These are phyloP conservation scores for Megaptera novaeangliae DNA, from an alignment of 2,113 vertebrate species.

Conservation along the genomic window DNA sequence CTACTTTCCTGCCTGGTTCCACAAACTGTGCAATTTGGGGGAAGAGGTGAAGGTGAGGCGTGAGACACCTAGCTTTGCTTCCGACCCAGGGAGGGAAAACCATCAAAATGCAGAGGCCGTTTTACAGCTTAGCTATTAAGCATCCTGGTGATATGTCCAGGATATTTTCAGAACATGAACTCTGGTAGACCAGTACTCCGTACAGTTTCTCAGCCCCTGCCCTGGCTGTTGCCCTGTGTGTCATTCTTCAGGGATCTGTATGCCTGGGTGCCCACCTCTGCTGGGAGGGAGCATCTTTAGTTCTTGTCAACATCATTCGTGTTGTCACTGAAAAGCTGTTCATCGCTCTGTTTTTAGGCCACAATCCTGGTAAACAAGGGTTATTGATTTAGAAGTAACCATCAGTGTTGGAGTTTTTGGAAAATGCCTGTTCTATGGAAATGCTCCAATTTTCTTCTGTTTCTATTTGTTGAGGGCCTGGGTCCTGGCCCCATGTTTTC, in stretches of 20 bases:
- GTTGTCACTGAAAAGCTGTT: not conserved
- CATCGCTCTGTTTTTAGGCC: not conserved
- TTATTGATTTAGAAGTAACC: accelerated
- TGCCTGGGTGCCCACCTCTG: not conserved
- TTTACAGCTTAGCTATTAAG: accelerated
- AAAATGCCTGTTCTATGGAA: not conserved
- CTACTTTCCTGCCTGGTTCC: not conserved
- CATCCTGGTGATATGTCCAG: accelerated
- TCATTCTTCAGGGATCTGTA: not conserved
- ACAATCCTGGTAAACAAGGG: not conserved
- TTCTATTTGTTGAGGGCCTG: not conserved
- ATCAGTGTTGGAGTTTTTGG: not conserved
- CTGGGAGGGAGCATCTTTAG: not conserved
- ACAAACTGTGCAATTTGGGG: not conserved
- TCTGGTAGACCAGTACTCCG: accelerated
- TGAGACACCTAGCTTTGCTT: not conserved
- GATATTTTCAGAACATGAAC: not conserved
- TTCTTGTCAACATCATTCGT: not conserved
- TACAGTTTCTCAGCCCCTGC: not conserved
- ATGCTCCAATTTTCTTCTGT: not conserved
- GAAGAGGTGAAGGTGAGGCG: not conserved
- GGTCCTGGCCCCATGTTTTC: not conserved
- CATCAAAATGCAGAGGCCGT: accelerated
- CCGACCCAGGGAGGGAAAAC: not conserved
- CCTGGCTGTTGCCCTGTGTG: accelerated